Evolutionary conservation across 2,888 invertebrate genomes (phyloP).

Genomic region (Synergus laeviventris): DNA sequence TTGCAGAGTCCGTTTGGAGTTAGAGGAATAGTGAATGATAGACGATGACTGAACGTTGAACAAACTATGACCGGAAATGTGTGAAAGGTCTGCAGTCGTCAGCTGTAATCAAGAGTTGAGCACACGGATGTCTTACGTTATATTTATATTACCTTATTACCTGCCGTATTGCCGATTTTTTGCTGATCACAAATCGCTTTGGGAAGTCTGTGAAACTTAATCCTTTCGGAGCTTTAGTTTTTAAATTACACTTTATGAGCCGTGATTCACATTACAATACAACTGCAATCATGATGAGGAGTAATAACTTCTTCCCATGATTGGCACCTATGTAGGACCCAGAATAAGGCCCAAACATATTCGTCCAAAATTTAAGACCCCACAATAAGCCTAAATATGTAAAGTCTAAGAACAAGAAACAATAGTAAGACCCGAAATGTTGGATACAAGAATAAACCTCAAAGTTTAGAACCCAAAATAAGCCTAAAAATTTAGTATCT

Average conservation of each 20-base stretch:
- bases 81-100: constrained; percentile 16
- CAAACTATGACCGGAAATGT: constrained; percentile 32
- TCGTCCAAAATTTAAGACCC: no score
- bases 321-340: not conserved
- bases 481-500: no score
- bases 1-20: not conserved
- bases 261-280: not conserved
- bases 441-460: no score
- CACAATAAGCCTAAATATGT: no score
- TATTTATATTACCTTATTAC: constrained; percentile 31
- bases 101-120: constrained; percentile 14
- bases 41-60: not conserved
- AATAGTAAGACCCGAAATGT: no score
- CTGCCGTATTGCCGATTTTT: constrained; percentile 11
- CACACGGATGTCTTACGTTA: constrained; percentile 33
- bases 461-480: no score
- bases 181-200: constrained; percentile 33
- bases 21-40: constrained; percentile 25
- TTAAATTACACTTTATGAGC: not conserved
- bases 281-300: constrained; percentile 8
- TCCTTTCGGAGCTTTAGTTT: not conserved
- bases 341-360: no score
- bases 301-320: not conserved
- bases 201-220: constrained; percentile 33
- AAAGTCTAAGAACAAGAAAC: no score